Base-by-base conservation (phyloP, 2,888 invertebrate species). In the Leucania comma region DNA sequence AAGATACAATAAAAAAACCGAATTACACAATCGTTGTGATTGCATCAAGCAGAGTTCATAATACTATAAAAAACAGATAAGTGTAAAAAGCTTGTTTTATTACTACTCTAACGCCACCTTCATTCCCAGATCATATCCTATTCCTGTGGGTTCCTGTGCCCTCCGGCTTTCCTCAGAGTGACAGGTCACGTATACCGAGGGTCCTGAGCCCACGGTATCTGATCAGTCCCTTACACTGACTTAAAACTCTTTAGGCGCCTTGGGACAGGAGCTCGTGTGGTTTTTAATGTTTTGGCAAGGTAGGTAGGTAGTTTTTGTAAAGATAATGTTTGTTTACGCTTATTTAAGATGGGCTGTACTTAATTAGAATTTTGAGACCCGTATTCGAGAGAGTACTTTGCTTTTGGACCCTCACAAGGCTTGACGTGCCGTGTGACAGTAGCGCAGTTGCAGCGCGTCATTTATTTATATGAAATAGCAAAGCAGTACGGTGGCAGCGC, bases 151-250 rank as follows among this genome's bases (percentile, higher is more conserved):
- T 71, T 76, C 29, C 59, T 66, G 22, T 66, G 70, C 72, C 78
- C 72, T 68, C 57, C 48, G 81, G 82, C 64, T 42, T 54, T 60
- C 68, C 62, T 68, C 57, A 22, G 50, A 64, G 68, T 78, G 82
- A 82, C 82, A 75, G 67, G 84, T 82, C 82, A 82, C 84, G 82
- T 78, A 54, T 57, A 51, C 66, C 42, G 32, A 56, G 70, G 77
- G 69, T 76, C 56, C 69, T 59, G 56, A 69, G 48, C 59, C 48
- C 26, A 12, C 76, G 56, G 70, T 78, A 78, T 78, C 78, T 81
- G 81, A 78, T 78, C 77, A 66, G 26, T 76, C 66, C 77, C 60
- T 69, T 38, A 60, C 66, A 60, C 51, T 63, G 77, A 75, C 81
- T 78, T 81, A 63, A 78, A 81, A 76, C 65, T 81, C 77, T 69